Evolutionary conservation across 1,140 invertebrate species (phyloP), one percentile per base, ranked within the genome.

Genomic region (Drosophila chauvacae): DNA sequence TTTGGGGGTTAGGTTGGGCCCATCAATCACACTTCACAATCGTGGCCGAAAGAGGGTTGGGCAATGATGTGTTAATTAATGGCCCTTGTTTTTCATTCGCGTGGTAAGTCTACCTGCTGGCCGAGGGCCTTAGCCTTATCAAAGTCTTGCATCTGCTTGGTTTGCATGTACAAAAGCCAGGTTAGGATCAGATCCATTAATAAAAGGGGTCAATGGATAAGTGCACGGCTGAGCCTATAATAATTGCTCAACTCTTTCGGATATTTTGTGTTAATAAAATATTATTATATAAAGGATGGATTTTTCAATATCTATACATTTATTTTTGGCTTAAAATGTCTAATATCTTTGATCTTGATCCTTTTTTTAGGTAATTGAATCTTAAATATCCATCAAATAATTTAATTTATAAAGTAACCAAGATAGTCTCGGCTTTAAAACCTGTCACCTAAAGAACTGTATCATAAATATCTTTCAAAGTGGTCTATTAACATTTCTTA

Each of bases 1-100:
- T 44, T 28, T 69, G 68, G 47, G 53, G 53, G 53, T 61, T 63
- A 50, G 45, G 47, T 53, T 28, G 55, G 45, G 26, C 37, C 39
- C 64, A 80, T 87, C 80, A 83, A 80, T 87, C 83, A 77, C 83
- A 71, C 18, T 14, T 10, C 13, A 37, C 14, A 55, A 58, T 53
- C 59, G 74, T 57, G 68, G 44, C 45, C 44, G 23, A 64, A 45
- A 48, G 55, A 65, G 58, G 53, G 66, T 73, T 80, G 77, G 61
- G 76, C 44, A 70, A 77, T 71, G 60, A 77, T 66, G 51, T 72
- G 51, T 71, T 81, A 80, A 90, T 78, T 79, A 86, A 80, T 63
- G 59, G 44, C 55, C 37, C 63, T 86, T 85, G 74, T 86, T 74
- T 56, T 60, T 44, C 45, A 58, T 35, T 65, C 62, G 53, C 59